Evolutionary conservation across 2,888 invertebrate species (phyloP).

Genomic region (Ceraclea dissimilis): DNA sequence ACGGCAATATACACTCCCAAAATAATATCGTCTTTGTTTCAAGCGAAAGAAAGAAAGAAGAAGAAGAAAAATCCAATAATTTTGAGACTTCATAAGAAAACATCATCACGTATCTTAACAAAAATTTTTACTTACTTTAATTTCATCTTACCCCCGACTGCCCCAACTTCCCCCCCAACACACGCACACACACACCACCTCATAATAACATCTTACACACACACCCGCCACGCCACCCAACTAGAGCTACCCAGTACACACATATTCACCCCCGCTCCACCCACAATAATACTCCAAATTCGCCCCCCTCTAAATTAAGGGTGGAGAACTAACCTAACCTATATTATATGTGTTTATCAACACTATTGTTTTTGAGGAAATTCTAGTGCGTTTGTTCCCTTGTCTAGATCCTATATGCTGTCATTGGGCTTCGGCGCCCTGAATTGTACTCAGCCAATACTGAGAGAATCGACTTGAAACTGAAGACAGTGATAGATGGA

Average conservation of each 20-base stretch:
- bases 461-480: too few relatives aligned
- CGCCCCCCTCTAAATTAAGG: not conserved
- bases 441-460: too few relatives aligned
- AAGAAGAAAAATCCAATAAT: too few relatives aligned
- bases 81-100: not conserved
- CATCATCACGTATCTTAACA: conserved; percentile 1
- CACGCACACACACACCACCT: too few relatives aligned
- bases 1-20: too few relatives aligned
- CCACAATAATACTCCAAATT: not conserved
- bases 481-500: too few relatives aligned
- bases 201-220: too few relatives aligned
- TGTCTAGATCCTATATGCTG: too few relatives aligned
- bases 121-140: not conserved
- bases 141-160: not conserved
- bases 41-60: too few relatives aligned
- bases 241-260: not conserved
- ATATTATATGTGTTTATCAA: not conserved
- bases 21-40: too few relatives aligned
- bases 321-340: not conserved
- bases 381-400: not conserved
- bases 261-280: not conserved
- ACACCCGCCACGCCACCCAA: not conserved
- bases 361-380: not conserved
- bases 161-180: not conserved
- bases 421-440: too few relatives aligned